Evolutionary conservation across 2,888 invertebrate species (phyloP).

Genomic region (Linyphia triangularis): DNA sequence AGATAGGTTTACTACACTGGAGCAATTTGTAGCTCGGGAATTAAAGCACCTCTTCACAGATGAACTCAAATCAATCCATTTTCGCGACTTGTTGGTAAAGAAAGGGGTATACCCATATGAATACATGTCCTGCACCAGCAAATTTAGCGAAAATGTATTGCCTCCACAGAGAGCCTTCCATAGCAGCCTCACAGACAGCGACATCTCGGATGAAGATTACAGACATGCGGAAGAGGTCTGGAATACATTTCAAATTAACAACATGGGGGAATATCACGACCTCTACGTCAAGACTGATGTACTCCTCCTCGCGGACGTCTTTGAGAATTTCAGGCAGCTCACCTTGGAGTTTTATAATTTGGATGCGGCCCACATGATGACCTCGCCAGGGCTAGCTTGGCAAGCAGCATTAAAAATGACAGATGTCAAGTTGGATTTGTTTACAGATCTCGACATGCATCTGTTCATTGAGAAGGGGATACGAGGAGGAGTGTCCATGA

Average conservation of each 20-base stretch:
- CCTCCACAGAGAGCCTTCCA: not conserved
- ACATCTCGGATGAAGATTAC: conserved; percentile 71
- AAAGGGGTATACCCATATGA: conserved; percentile 43
- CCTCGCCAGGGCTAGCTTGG: conserved; percentile 78
- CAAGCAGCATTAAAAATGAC: conserved; percentile 78
- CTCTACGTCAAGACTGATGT: conserved; percentile 77
- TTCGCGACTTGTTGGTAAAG: conserved; percentile 76
- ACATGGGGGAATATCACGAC: conserved; percentile 77
- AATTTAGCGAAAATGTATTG: not conserved
- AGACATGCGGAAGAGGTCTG: conserved; percentile 76
- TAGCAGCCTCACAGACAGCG: not conserved
- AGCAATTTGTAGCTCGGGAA: conserved; percentile 24
- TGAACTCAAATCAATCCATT: conserved; percentile 72
- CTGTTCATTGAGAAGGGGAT: too few species aligned
- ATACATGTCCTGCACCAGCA: not conserved
- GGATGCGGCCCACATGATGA: conserved; percentile 76
- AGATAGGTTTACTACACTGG: conserved; percentile 31
- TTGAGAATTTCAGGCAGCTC: conserved; percentile 78
- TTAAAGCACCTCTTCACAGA: conserved; percentile 75
- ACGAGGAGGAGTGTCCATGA: conserved; percentile 72
- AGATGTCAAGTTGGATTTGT: conserved; percentile 77
- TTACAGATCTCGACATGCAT: conserved; percentile 77
- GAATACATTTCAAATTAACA: conserved; percentile 76
- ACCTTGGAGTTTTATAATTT: conserved; percentile 77
- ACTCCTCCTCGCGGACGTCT: conserved; percentile 78